Evolutionary conservation across 2,113 vertebrate species (phyloP).

Genomic region (Gallinago paraguaiae): DNA sequence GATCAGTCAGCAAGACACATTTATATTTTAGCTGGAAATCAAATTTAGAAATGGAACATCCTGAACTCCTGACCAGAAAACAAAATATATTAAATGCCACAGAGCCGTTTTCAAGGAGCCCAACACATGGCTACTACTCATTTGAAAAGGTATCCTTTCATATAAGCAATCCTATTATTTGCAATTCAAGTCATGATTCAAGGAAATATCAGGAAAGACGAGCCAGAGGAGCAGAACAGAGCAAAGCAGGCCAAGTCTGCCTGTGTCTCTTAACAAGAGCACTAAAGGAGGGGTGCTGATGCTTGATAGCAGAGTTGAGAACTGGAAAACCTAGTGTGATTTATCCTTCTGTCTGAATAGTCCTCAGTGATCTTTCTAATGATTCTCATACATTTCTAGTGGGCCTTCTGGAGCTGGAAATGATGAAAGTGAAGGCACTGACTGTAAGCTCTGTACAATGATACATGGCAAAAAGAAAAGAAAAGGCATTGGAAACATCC

Average conservation of each 20-base stretch:
- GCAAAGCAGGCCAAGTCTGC: background rate
- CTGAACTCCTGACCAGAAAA: slow-evolving; percentile 8
- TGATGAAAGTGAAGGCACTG: background rate
- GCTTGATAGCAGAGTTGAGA: background rate
- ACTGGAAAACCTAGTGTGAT: background rate
- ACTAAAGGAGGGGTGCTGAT: background rate
- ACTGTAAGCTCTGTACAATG: background rate
- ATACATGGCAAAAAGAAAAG: background rate
- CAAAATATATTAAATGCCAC: background rate
- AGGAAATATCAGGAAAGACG: background rate
- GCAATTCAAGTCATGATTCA: background rate
- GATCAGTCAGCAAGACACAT: background rate
- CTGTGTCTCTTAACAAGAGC: background rate
- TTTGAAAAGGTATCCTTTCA: background rate
- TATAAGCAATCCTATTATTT: background rate
- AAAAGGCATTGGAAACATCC: background rate
- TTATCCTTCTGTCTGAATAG: background rate
- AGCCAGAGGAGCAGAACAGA: background rate
- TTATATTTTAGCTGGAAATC: slow-evolving; percentile 24
- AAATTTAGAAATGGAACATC: slow-evolving; percentile 3
- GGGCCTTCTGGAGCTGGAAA: background rate
- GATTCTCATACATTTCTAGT: background rate
- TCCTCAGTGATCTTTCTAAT: background rate
- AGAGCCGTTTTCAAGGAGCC: background rate
- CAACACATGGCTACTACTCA: background rate